A percentile compares a stretch with the other conserved stretches of the same genome.
Evolutionary conservation across 2,797 vertebrate species (phyloP).

Genomic region (Cuculus canorus): DNA sequence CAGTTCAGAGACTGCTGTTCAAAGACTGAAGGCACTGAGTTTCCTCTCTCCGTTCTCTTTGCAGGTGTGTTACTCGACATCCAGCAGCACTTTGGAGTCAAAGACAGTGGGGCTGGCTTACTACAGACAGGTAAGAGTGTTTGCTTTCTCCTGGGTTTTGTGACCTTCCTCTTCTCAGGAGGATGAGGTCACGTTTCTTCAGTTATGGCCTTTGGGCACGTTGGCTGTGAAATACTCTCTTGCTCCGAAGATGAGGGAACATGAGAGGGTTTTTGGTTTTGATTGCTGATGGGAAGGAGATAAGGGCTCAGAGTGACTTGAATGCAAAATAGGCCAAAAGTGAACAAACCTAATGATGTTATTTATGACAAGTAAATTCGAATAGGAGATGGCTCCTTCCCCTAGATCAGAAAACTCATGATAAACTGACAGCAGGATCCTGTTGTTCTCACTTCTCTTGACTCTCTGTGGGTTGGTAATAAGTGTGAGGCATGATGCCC

Average conservation of each 20-base stretch:
- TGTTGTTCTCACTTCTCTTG: background rate
- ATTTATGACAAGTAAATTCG: background rate
- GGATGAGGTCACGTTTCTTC: background rate
- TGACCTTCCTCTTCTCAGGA: background rate
- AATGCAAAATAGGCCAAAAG: background rate
- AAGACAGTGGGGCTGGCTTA: slow-evolving; percentile 90
- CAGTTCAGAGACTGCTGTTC: background rate
- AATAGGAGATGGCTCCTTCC: background rate
- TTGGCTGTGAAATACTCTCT: background rate
- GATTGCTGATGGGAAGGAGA: background rate
- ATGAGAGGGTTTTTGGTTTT: fast-evolving
- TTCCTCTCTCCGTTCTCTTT: slow-evolving; percentile 19
- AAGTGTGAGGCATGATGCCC: background rate
- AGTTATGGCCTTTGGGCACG: background rate
- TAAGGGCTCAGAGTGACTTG: background rate
- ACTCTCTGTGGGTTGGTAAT: background rate
- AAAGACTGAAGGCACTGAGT: background rate
- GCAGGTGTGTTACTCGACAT: slow-evolving; percentile 94
- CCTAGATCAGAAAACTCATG: background rate
- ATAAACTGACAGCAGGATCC: background rate
- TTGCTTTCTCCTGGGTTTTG: background rate
- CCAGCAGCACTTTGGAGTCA: slow-evolving; percentile 89
- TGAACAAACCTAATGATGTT: background rate
- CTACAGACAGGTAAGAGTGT: slow-evolving; percentile 90
- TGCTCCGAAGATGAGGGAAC: background rate